Evolutionary conservation across 2,888 invertebrate species (phyloP).

Genomic region (Nasonovia ribisnigri): DNA sequence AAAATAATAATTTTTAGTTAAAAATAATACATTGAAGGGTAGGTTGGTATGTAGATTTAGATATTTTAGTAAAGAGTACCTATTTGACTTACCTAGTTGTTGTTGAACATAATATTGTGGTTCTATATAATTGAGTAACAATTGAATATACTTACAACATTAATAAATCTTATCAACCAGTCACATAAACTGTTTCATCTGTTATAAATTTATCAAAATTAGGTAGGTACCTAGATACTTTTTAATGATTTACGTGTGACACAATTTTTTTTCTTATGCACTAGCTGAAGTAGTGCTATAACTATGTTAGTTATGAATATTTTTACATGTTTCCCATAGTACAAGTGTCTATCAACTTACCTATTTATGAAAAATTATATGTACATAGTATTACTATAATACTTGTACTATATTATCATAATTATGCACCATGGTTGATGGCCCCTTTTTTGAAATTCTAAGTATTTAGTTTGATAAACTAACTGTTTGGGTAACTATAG

Average conservation of each 20-base stretch:
- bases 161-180: background rate
- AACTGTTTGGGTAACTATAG: background rate
- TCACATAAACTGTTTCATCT: background rate
- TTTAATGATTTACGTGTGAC: background rate
- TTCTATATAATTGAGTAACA: background rate
- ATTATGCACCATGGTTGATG: no score
- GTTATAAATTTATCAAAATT: background rate
- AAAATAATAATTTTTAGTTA: no score
- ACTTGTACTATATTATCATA: no score
- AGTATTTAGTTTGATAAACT: background rate
- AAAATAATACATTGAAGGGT: no score
- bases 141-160: background rate
- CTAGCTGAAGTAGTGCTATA: no score
- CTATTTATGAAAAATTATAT: no score
- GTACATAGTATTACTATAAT: no score
- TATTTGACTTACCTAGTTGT: no score
- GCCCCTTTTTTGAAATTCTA: background rate
- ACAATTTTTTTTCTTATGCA: no score
- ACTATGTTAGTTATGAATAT: background rate
- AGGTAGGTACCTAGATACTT: background rate
- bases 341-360: no score
- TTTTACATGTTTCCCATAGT: background rate
- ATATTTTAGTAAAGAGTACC: no score
- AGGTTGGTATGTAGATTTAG: no score
- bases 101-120: background rate